Base-by-base conservation (phyloP, 2,888 invertebrate species). In the Dendrolimus houi region DNA sequence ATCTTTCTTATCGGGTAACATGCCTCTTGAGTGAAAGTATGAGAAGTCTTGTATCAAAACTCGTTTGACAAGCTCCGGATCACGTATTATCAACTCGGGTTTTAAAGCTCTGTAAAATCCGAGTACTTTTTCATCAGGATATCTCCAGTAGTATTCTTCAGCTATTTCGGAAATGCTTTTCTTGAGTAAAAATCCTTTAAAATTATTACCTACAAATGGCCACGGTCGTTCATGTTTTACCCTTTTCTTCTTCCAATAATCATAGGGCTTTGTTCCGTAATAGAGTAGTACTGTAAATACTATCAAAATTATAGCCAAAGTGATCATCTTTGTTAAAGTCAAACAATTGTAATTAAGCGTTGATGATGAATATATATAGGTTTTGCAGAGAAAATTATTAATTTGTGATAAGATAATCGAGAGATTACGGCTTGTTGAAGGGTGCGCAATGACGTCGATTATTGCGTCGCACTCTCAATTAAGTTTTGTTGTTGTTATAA, bases 11-110 rank as follows among this genome's bases (percentile, higher is more conserved):
- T 68, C 64, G 0, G 47, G 47, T 12, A 47, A 47, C 0, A 74
- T 41, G 1, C 77, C 78, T 47, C 75, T 64, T 7, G 61, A 53
- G 42, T 70, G 66, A 56, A 77, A 77, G 54, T 66, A 47, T 1
- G 58, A 55, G 55, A 77, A 79, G 55, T 79, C 76, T 0, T 67
- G 64, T 1, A 67, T 58, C 1, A 77, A 57, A 2, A 77, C 64
- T 8, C 62, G 59, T 55, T 69, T 72, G 9, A 75, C 63, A 9
- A 75, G 52, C 7, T 71, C 71, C 1, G 69, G 69, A 55, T 76
- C 77, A 56, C 69, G 60, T 0, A 77, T 52, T 1, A 77, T 58
- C 17, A 77, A 53, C 2, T 57, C 65, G 12, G 68, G 68, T 1
- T 57, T 59, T 41, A 64, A 67, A 1, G 64, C 66, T 10, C 66